A percentile compares a stretch with the other conserved stretches of the same genome.
Conservation (phyloP, 2,888 invertebrate species). For the Perizoma affinitatum region DNA sequence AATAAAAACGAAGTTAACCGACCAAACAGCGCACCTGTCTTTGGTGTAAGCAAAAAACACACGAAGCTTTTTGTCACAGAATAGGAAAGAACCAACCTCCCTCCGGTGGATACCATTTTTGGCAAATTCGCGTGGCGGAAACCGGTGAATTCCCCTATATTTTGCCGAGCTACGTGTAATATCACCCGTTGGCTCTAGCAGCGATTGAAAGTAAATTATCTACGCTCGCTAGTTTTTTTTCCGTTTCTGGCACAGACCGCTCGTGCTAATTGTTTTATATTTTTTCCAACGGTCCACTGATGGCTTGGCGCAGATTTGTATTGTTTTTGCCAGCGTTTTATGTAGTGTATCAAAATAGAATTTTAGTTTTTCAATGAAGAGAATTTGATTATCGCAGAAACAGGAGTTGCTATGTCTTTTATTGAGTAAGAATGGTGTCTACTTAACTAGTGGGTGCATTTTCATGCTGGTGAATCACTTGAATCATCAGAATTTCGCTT, state of each 20-base stretch:
- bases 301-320: conserved; percentile 48
- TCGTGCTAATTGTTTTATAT: conserved; percentile 38
- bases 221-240: conserved; percentile 53
- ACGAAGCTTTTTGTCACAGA: conserved; percentile 5
- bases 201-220: conserved; percentile 73
- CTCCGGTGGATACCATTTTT: conserved; percentile 15
- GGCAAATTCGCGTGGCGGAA: conserved; percentile 20
- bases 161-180: conserved; percentile 51
- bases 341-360: conserved; percentile 20
- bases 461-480: no score
- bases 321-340: conserved; percentile 53
- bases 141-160: conserved; percentile 28
- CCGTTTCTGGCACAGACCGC: conserved; percentile 38
- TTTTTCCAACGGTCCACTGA: conserved; percentile 40
- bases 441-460: no score
- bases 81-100: conserved; percentile 2
- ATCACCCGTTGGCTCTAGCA: conserved; percentile 49
- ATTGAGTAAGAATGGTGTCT: no score
- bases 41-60: conserved; percentile 20
- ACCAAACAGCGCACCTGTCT: conserved; percentile 26
- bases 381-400: conserved; percentile 10
- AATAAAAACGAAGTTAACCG: no score
- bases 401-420: no score
- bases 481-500: no score
- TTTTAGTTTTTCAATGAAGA: conserved; percentile 19